Conservation (phyloP, 2,797 vertebrate species). For the Trematomus bernacchii region DNA sequence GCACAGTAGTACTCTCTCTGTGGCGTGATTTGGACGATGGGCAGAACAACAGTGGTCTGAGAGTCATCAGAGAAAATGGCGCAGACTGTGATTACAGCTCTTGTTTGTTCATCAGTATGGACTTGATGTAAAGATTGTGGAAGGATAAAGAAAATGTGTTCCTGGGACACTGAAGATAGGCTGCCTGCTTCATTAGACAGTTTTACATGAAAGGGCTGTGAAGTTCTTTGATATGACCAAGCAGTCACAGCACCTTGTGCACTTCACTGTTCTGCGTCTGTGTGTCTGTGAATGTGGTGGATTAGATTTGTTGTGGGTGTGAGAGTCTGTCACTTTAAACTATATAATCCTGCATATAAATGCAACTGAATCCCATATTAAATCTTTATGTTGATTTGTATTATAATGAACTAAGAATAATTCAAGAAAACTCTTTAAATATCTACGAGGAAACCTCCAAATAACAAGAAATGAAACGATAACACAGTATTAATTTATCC, state of each 20-base stretch:
- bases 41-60: constrained; percentile 25
- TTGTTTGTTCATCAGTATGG: constrained; percentile 26
- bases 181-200: constrained; percentile 21
- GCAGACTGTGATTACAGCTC: constrained; percentile 15
- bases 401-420: neutral
- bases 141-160: constrained; percentile 14
- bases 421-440: neutral
- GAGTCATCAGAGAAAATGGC: constrained; percentile 37
- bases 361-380: neutral
- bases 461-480: neutral
- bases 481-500: neutral
- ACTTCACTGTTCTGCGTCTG: neutral
- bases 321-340: neutral
- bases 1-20: constrained; percentile 4
- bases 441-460: neutral
- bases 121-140: constrained; percentile 34
- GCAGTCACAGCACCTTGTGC: neutral
- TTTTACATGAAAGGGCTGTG: constrained; percentile 36
- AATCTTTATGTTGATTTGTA: neutral
- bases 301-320: neutral
- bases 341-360: neutral
- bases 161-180: constrained; percentile 6
- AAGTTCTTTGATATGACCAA: constrained; percentile 16
- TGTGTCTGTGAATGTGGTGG: too few species aligned
- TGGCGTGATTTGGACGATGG: constrained; percentile 38